Evolutionary conservation across 2,888 invertebrate species (phyloP).

Genomic region (Plebejus anna): DNA sequence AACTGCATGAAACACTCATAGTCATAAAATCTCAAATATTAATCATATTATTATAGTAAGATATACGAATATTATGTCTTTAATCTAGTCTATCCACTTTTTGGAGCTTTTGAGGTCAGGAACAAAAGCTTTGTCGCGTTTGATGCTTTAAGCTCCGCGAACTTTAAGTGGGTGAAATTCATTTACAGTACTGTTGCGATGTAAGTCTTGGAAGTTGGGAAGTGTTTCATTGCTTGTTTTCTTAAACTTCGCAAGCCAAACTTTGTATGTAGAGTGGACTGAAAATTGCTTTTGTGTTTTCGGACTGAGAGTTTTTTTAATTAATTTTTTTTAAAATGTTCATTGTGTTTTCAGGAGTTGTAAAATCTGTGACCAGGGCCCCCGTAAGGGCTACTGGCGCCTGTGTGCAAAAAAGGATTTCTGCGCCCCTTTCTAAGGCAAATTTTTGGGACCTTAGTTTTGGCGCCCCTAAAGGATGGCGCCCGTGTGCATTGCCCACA

Average conservation of each 20-base stretch:
- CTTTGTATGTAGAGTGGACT: not conserved
- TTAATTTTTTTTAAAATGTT: not conserved
- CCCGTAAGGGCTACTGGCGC: too few species aligned
- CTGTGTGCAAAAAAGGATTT: too few species aligned
- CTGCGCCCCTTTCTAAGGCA: too few species aligned
- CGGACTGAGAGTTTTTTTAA: not conserved
- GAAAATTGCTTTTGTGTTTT: not conserved
- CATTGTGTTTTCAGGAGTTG: not conserved
- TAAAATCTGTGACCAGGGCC: too few species aligned
- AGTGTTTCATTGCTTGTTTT: constrained; percentile 7
- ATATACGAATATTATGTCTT: not conserved
- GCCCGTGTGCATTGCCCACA: too few species aligned
- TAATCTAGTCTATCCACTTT: constrained; percentile 13
- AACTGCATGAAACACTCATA: not conserved
- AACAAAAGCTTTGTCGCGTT: constrained; percentile 21
- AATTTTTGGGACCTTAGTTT: too few species aligned
- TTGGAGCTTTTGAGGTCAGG: constrained; percentile 10
- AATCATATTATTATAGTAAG: not conserved
- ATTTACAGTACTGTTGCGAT: constrained; percentile 6
- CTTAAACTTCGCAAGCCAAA: not conserved
- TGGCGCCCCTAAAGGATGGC: too few species aligned
- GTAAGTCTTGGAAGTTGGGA: not conserved
- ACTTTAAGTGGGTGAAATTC: constrained; percentile 17
- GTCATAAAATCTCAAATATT: not conserved
- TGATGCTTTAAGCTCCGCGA: constrained; percentile 10